Evolutionary conservation across 2,888 invertebrate species (phyloP), one percentile per base, ranked within the genome.

Genomic region (Nemotelus nigrinus): DNA sequence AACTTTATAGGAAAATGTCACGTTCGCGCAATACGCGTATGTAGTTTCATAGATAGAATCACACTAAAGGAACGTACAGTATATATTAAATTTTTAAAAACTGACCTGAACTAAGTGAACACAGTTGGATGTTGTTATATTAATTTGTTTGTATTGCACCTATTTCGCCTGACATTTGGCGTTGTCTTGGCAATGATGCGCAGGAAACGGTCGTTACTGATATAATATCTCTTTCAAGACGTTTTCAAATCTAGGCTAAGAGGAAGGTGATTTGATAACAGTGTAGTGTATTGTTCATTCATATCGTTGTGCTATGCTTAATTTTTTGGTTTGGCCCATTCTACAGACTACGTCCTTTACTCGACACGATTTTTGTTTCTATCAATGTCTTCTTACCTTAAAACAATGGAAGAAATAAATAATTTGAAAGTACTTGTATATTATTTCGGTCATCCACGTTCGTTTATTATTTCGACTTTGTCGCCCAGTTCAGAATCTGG

Each of bases 401-500:
- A 70, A 43, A 70, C 70, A 70, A 70, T 53, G 55, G n/a, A 74
- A 47, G 25, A 60, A 74, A 72, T 58, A 72, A 48, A 48, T 44
- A n/a, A 39, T 41, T 60, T n/a, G 48, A 63, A 6, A 47, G 8
- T 48, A 45, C 72, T 10, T 25, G 25, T 44, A 6, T 72, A 72
- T 67, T 67, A 72, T 72, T 77, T 85, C 84, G 84, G 84, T 86
- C 87, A 87, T 87, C 87, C 87, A 83, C 87, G 84, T 83, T 87
- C 87, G 78, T 87, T 85, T 25, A 85, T 86, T 70, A 86, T 86
- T 83, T 87, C 87, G 77, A 87, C 86, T 82, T 87, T 87, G 81
- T 87, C 87, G 82, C 85, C 86, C 82, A 85, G 85, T 81, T 92
- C 91, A 78, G 91, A 90, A 82, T 92, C 92, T n/a, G 93, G 92